phyloP scores from a whole-genome alignment of 2,113 vertebrate genomes.

The Gracilinanus agilis region DNA sequence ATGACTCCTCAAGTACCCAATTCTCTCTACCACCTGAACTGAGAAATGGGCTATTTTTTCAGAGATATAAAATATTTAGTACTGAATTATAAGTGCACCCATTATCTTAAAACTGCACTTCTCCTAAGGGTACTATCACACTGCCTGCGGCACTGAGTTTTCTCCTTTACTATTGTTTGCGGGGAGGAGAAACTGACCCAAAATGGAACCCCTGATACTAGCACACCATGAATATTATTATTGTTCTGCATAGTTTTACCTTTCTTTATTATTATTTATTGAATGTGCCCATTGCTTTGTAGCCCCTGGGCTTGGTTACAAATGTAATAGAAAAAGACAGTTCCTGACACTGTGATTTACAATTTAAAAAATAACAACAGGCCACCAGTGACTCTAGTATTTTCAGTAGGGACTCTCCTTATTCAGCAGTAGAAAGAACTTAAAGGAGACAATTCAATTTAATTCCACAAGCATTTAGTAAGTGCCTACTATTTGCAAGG shows the following conservation, averaged over 20 bases:
- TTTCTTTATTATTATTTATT: slow-evolving; percentile 41
- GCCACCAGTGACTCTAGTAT: neutral
- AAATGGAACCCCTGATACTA: neutral
- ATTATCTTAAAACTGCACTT: slow-evolving; percentile 68
- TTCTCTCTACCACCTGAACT: slow-evolving; percentile 59
- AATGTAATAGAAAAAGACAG: slow-evolving; percentile 27
- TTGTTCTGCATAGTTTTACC: slow-evolving; percentile 1
- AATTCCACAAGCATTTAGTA: neutral
- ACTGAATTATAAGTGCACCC: slow-evolving; percentile 58
- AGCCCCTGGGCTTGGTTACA: neutral
- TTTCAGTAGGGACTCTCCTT: neutral
- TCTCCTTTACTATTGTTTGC: neutral
- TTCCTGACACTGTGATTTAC: neutral
- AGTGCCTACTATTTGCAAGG: neutral
- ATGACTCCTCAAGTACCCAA: slow-evolving; percentile 61
- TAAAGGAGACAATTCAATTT: neutral
- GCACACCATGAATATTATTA: slow-evolving; percentile 25
- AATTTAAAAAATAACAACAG: slow-evolving; percentile 1
- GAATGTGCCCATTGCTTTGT: neutral
- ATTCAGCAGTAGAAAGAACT: neutral
- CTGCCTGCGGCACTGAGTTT: neutral
- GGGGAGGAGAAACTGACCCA: neutral
- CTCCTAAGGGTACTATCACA: slow-evolving; percentile 54
- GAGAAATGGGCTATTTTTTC: slow-evolving; percentile 71
- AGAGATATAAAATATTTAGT: slow-evolving; percentile 65